Base-by-base conservation (phyloP, 2,888 invertebrate species). In the Agonopterix heracliana region DNA sequence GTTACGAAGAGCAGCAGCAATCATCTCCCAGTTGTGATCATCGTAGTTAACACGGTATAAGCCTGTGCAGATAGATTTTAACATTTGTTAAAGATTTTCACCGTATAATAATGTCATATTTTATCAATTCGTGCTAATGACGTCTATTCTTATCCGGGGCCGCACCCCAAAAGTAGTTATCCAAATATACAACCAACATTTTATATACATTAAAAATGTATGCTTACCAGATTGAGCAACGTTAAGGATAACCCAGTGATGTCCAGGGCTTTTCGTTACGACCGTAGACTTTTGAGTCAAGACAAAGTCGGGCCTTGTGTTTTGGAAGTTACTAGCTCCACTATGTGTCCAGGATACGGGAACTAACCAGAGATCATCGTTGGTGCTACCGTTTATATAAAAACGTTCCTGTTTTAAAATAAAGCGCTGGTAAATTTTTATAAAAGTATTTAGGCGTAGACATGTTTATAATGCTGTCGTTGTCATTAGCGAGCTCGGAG, bases 1-100 rank as follows among this genome's bases (percentile, higher is more conserved):
- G 51, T 66, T 68, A n/a, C 81, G 76, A 7, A 92, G 74, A 53
- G 86, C 89, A 0, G 74, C 54, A 5, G 81, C 83, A 48, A 93
- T 78, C 61, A 78, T 71, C 10, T 78, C 61, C 92, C 92, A 93
- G 49, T 91, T 90, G 34, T 74, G 65, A 2, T 64, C 61, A 59
- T 93, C 91, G 60, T 94, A 94, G 61, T 92, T 91, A 0, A 93
- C 93, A 49, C 93, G 90, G 64, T 92, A 93, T 48, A 90, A 90
- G 54, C 92, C 93, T 92, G 49, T 11, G 59, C 49, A 34, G 34
- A 48, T 35, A 45, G 26, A 7, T 26, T 26, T 26, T 3, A 5
- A 17, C 3, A 3, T 2, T 17, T 1, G 2, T 17, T n/a, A n/a
- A n/a, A n/a, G n/a, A n/a, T n/a, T n/a, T n/a, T n/a, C n/a, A n/a